Conservation (phyloP, 1,140 invertebrate species). For the Cephus cinctus region DNA sequence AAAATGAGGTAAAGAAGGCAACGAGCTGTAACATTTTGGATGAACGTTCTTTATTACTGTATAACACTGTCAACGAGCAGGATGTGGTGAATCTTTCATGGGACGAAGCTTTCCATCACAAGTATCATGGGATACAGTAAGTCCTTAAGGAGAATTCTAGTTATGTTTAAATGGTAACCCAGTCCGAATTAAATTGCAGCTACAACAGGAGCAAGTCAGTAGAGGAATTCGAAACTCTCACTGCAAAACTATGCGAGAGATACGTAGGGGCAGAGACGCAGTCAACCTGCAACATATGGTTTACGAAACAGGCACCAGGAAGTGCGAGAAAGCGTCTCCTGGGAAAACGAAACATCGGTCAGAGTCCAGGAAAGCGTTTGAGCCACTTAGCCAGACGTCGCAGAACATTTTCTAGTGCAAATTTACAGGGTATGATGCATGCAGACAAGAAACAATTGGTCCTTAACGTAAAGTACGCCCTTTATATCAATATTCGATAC, state of each 20-base stretch:
- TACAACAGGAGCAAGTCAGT: conserved; percentile 63
- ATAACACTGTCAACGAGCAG: conserved; percentile 32
- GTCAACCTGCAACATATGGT: conserved; percentile 64
- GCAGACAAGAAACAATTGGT: conserved; percentile 43
- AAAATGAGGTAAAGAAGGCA: conserved; percentile 12
- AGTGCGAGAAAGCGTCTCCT: conserved; percentile 60
- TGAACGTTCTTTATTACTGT: conserved; percentile 24
- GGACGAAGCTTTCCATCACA: conserved; percentile 59
- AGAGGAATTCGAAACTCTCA: conserved; percentile 64
- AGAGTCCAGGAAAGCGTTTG: conserved; percentile 66
- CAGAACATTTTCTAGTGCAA: conserved; percentile 64
- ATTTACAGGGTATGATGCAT: conserved; percentile 43
- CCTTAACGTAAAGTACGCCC: conserved; percentile 41
- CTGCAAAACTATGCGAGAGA: conserved; percentile 60
- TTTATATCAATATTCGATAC: neutral
- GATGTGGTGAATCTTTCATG: conserved; percentile 49
- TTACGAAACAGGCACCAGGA: conserved; percentile 53
- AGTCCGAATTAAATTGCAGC: conserved; percentile 49
- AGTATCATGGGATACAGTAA: conserved; percentile 67
- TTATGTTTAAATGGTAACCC: neutral
- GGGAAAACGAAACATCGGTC: conserved; percentile 56
- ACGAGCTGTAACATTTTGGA: conserved; percentile 33
- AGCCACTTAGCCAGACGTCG: conserved; percentile 66
- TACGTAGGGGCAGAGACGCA: conserved; percentile 67
- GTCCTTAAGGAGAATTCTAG: conserved; percentile 37